These are phyloP conservation scores for Boulengeromyrus knoepffleri DNA, from an alignment of 2,113 vertebrate species.

Conservation along the genomic window DNA sequence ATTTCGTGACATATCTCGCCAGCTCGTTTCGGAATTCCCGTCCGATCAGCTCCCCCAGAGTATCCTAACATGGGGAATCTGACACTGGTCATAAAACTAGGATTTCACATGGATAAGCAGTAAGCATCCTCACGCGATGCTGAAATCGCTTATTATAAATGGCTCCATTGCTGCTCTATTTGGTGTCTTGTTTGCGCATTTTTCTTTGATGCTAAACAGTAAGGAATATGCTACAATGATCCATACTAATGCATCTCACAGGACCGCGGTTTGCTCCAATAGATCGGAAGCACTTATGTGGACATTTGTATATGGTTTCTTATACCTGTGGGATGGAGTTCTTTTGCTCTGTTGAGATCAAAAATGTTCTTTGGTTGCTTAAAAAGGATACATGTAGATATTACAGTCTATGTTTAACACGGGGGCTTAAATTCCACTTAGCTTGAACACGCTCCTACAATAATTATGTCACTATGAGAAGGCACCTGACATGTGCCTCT, in stretches of 20 bases:
- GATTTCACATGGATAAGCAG: neutral
- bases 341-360: neutral
- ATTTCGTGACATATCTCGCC: neutral
- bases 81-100: neutral
- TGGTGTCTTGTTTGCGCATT: neutral
- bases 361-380: neutral
- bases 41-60: neutral
- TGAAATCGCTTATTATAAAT: neutral
- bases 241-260: neutral
- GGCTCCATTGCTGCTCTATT: neutral
- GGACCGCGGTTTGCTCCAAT: neutral
- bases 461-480: no score
- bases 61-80: neutral
- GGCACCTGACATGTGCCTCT: no score
- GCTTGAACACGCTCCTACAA: no score
- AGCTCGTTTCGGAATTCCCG: neutral
- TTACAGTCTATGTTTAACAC: neutral
- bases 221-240: neutral
- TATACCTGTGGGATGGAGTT: neutral
- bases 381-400: neutral
- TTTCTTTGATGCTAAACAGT: neutral
- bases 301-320: neutral
- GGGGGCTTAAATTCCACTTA: neutral
- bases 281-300: neutral
- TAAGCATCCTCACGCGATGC: neutral